Base-by-base conservation (phyloP, 2,797 vertebrate species). In the Sandelia bainsii region DNA sequence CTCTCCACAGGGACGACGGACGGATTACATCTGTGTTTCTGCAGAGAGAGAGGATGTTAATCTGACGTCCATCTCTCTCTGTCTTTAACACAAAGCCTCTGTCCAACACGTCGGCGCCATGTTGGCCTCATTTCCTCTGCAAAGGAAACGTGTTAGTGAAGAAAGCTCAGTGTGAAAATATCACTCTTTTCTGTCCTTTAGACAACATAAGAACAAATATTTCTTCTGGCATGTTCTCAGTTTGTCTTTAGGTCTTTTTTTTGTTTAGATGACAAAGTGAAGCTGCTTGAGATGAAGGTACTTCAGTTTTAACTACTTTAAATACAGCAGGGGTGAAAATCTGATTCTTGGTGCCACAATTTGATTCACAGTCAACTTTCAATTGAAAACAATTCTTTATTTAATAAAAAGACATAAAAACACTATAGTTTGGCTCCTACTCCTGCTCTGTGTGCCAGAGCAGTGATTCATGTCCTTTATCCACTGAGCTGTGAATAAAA, bases 81-180 rank as follows among this genome's bases (percentile, higher is more conserved):
- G 8, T 22, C 37, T 68, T 20, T 57, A 45, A 45, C 25, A 13
- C 49, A 40, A 45, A 42, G 49, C 51, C n/a, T 42, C 39, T 17
- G 45, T 58, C 72, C 29, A 2, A 34, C 69, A 19, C 8, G 4
- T 46, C 8, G 53, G 54, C 57, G 59, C 87, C 87, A 89, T 85
- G 82, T 85, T 89, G 87, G 81, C 87, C 89, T 90, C 27, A 57
- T 80, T 90, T 81, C 32, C 6, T 63, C 22, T n/a, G 29, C 53
- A 73, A 60, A 70, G 64, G n/a, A 52, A 80, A 60, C 14, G 2
- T 9, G 8, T 17, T 32, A 32, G 8, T 32, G 50, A 10, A 60
- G 1, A 6, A 8, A 14, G 62, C 5, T 22, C 40, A 16, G 44
- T 45, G 44, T 19, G 22, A 25, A 27, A 10, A 6, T 42, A 34